phyloP scores from a whole-genome alignment of 2,113 vertebrate species.

The Condylura cristata region DNA sequence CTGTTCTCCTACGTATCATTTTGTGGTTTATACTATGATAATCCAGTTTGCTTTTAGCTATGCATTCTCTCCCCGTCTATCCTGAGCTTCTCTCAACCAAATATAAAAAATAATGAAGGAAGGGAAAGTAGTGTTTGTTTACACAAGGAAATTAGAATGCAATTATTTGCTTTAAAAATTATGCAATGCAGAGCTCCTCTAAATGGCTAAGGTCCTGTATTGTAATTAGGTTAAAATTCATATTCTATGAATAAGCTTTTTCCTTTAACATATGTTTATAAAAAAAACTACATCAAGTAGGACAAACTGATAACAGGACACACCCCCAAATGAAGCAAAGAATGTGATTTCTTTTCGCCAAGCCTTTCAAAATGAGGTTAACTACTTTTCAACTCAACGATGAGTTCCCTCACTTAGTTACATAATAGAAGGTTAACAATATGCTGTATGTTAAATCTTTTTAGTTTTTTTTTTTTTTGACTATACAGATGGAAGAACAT shows the following conservation, averaged over 20 bases:
- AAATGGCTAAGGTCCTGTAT: slow-evolving; percentile 30
- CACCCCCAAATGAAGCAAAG: not conserved
- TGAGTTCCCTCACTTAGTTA: not conserved
- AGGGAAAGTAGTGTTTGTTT: slow-evolving; percentile 30
- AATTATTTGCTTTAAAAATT: slow-evolving; percentile 39
- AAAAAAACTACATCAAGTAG: not conserved
- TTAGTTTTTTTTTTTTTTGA: not conserved
- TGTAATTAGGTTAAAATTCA: slow-evolving; percentile 28
- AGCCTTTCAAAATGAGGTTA: slow-evolving; percentile 38
- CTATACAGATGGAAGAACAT: not conserved
- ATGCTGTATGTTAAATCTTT: not conserved
- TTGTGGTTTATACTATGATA: not conserved
- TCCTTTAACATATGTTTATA: not conserved
- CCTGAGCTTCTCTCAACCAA: not conserved
- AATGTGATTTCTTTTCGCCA: not conserved
- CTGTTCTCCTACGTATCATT: not conserved
- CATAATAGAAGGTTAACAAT: not conserved
- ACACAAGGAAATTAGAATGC: not conserved
- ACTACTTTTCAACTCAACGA: not conserved
- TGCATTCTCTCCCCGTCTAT: not conserved
- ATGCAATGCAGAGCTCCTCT: not conserved
- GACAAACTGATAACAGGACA: not conserved
- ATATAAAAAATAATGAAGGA: slow-evolving; percentile 5
- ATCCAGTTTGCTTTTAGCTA: not conserved
- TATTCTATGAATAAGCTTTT: not conserved